Evolutionary conservation across 2,888 invertebrate genomes (phyloP).

Genomic region (Hypena proboscidalis): DNA sequence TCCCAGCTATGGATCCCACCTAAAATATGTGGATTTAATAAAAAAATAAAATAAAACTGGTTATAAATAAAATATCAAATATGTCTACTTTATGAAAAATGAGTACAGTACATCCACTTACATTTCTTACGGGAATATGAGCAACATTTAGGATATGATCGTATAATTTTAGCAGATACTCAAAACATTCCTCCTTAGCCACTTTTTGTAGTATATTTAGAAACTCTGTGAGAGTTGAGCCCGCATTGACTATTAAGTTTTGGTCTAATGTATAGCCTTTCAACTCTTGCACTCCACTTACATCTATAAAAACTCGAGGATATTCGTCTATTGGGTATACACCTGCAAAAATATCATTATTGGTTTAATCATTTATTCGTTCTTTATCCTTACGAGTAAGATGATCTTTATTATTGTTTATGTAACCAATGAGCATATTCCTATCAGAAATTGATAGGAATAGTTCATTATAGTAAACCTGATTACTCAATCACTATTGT

Average conservation of each 20-base stretch:
- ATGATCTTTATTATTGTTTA: too few relatives aligned
- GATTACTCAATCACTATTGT: too few relatives aligned
- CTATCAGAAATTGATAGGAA: too few relatives aligned
- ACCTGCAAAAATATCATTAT: constrained; percentile 53
- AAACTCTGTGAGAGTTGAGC: constrained; percentile 80
- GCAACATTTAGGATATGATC: constrained; percentile 88
- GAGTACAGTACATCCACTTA: constrained; percentile 59
- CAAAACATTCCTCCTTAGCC: constrained; percentile 67
- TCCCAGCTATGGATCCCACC: constrained; percentile 89
- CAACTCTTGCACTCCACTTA: constrained; percentile 85
- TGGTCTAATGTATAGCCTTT: constrained; percentile 63
- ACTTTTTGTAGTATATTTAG: constrained; percentile 70
- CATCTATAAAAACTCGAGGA: constrained; percentile 85
- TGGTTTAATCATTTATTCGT: too few relatives aligned
- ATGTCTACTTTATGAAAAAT: not conserved
- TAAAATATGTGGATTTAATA: constrained; percentile 47
- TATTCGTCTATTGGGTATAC: constrained; percentile 63
- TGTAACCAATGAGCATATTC: too few relatives aligned
- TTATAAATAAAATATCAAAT: not conserved
- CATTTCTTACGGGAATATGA: constrained; percentile 89
- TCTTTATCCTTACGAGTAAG: too few relatives aligned
- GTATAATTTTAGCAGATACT: constrained; percentile 84
- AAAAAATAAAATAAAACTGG: not conserved
- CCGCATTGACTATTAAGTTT: constrained; percentile 83
- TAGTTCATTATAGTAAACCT: too few relatives aligned